These are phyloP conservation scores for Daubentonia madagascariensis DNA, from an alignment of 2,113 vertebrate species.

Conservation along the genomic window DNA sequence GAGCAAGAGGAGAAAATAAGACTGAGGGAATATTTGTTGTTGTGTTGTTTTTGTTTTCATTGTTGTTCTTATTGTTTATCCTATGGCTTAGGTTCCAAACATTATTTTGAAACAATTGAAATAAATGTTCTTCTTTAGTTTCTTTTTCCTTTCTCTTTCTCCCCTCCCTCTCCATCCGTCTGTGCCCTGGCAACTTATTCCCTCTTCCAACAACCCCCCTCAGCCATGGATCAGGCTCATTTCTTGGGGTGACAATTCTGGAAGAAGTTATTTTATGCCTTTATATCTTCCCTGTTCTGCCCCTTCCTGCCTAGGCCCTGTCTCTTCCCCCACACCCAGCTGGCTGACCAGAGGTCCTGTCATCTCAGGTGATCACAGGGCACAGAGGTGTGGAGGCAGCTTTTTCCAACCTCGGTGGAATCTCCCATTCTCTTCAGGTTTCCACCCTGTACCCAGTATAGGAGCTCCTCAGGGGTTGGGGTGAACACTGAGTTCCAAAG, in stretches of 20 bases:
- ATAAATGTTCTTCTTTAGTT: background rate
- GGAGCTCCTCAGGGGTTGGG: background rate
- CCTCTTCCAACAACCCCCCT: background rate
- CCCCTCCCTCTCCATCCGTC: too few species aligned
- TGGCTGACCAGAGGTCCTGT: background rate
- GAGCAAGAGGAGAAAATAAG: background rate
- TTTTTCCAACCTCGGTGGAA: background rate
- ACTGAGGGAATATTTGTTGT: background rate
- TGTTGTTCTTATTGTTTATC: background rate
- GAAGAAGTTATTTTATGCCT: background rate
- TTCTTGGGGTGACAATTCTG: background rate
- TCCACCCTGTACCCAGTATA: too few species aligned
- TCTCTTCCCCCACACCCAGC: too few species aligned
- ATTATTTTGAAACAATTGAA: background rate
- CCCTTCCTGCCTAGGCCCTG: background rate
- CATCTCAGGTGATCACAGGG: background rate
- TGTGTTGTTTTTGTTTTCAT: background rate
- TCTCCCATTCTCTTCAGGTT: background rate
- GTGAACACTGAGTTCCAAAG: background rate
- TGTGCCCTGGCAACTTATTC: background rate
- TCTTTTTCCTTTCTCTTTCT: background rate
- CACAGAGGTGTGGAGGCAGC: background rate
- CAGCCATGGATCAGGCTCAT: background rate
- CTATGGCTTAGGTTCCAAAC: background rate
- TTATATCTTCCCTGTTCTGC: background rate